A percentile compares a stretch with the other conserved stretches of the same genome.
Conservation (phyloP, 2,113 vertebrate genomes). For the Sinocyclocheilus rhinocerous region DNA sequence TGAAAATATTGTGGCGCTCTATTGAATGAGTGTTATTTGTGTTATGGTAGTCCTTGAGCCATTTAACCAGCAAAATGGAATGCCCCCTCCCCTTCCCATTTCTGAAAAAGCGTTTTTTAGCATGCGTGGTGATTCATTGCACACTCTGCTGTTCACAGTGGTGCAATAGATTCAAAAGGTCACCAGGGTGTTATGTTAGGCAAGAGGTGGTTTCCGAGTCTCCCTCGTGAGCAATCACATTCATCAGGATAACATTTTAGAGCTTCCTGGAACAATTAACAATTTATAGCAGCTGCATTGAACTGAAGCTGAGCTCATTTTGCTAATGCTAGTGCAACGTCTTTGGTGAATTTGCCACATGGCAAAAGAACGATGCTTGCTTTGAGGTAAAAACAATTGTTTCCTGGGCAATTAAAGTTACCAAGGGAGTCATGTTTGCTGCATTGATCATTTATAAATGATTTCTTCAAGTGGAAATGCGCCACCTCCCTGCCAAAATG, state of each 20-base stretch:
- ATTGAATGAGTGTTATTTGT: conserved; percentile 22
- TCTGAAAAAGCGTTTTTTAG: conserved; percentile 21
- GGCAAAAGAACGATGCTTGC: background rate
- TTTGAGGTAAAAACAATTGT: background rate
- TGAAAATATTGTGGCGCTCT: conserved; percentile 8
- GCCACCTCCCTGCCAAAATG: too few species aligned
- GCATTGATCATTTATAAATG: too few species aligned
- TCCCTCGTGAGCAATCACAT: conserved; percentile 27
- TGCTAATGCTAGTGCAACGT: background rate
- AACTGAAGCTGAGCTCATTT: background rate
- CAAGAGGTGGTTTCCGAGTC: conserved; percentile 40
- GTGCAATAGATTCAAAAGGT: conserved; percentile 25
- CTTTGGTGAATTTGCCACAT: background rate
- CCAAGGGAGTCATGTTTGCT: background rate
- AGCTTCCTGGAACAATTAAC: conserved; percentile 32
- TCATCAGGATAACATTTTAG: conserved; percentile 11
- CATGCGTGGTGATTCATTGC: conserved; percentile 30
- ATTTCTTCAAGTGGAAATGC: too few species aligned
- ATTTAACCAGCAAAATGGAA: conserved; percentile 5
- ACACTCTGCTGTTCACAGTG: conserved; percentile 8
- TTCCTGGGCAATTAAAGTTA: background rate
- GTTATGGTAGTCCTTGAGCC: conserved; percentile 34
- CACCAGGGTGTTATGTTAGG: conserved; percentile 33
- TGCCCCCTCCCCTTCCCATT: background rate
- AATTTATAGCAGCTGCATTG: conserved; percentile 11